Evolutionary conservation across 2,113 vertebrate genomes (phyloP), one percentile per base, ranked within the genome.

Genomic region (Elephas maximus): DNA sequence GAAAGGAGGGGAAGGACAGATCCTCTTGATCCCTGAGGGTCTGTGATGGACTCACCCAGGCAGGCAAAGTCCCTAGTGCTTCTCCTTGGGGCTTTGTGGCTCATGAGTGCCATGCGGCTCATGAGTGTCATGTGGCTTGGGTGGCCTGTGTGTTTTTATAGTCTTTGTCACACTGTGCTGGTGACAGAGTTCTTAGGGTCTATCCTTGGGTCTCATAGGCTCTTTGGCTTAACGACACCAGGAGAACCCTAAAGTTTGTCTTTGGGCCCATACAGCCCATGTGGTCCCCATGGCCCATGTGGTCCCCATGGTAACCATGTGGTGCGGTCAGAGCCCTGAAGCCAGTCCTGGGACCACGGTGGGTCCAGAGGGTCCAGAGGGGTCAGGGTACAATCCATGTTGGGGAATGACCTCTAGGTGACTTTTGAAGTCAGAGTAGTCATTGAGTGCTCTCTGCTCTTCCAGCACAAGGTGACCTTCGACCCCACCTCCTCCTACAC

Each of bases 381-480:
- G 3, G 4, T 33, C n/a, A 67, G 60, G n/a, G 26, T 6, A 15
- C 48, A 28, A 41, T 57, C 88, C 11, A 0, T 24, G 3, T 21
- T 60, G 33, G 86, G 81, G 67, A 78, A 24, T 2, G 41, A 2
- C 73, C 10, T 96, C 65, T 92, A 88, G 80, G 91, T 73, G 83
- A 80, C 79, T 77, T 62, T 65, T 77, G 79, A 80, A 53, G 65
- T 91, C 82, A 30, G n/a, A 53, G 69, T 23, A 1, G 76, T 95
- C 79, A 96, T 82, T 84, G 71, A 73, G 28, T 92, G 83, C 53
- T 85, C 48, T 71, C 78, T 96, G 73, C n/a, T 98, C 87, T 98
- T 96, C 84, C 98, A 99, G 99, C 98, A 98, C 98, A 99, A 99
- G 84, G 96, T 99, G 97, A 99, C 98, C 30, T 99, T 99, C 83